A percentile compares a stretch with the other conserved stretches of the same genome.
These are phyloP conservation scores for Macrobrachium rosenbergii DNA, from an alignment of 1,140 invertebrate species.

Conservation along the genomic window DNA sequence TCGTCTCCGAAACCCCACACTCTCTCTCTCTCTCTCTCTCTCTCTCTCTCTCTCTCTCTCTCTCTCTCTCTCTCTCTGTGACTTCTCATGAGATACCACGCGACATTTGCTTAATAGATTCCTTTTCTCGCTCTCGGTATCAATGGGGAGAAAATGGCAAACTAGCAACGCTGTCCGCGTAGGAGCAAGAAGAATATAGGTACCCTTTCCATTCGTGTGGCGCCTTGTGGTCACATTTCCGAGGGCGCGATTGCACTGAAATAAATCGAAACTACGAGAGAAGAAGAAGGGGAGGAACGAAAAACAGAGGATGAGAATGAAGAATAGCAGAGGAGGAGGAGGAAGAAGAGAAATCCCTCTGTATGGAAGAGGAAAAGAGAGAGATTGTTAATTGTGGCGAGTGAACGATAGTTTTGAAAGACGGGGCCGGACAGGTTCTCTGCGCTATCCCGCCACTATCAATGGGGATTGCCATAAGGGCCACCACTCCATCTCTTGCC, in stretches of 20 bases:
- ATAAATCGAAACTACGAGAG: no score
- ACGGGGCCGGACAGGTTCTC: conserved; percentile 34
- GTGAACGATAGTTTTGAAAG: conserved; percentile 35
- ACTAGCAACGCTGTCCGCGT: no score
- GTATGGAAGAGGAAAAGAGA: background rate
- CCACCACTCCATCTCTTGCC: conserved; percentile 21
- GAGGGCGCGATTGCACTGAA: no score
- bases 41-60: background rate
- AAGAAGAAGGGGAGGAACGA: no score
- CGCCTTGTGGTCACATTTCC: no score
- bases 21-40: background rate
- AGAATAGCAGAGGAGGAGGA: background rate
- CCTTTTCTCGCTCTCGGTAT: no score
- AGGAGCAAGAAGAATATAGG: no score
- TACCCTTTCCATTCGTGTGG: no score
- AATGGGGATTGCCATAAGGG: conserved; percentile 41
- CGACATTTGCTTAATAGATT: no score
- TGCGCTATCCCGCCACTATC: conserved; percentile 26
- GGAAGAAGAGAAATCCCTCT: background rate
- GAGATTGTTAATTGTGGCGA: conserved; percentile 26
- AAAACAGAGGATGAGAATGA: background rate
- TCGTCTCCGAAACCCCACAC: conserved; percentile 1
- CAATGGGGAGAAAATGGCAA: no score
- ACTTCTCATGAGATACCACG: background rate
- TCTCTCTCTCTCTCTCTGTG: background rate